These are phyloP conservation scores for Lepidocyrtoides sp. DNA, from an alignment of 2,888 invertebrate genomes.

Conservation along the genomic window DNA sequence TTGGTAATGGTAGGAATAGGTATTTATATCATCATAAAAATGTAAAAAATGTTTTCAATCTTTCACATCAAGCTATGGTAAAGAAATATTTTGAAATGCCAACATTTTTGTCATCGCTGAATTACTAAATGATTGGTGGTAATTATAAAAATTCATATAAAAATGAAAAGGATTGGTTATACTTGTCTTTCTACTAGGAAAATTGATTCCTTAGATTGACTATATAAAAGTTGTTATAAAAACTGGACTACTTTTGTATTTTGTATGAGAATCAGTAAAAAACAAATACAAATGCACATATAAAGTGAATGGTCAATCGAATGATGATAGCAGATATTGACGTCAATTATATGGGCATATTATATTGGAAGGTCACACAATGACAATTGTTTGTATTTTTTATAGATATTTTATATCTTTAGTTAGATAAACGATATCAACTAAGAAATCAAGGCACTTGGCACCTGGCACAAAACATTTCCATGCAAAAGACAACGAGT, in stretches of 20 bases:
- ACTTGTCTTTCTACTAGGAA: neutral
- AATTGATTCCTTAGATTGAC: neutral
- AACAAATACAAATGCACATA: neutral
- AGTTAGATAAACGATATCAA: constrained; percentile 4
- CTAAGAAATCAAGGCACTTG: constrained; percentile 70
- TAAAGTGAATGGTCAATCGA: constrained; percentile 6
- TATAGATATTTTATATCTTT: constrained; percentile 30
- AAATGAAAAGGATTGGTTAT: constrained; percentile 43
- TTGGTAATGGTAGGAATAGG: neutral
- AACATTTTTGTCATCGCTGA: neutral
- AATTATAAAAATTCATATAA: constrained; percentile 35
- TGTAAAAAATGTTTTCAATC: neutral
- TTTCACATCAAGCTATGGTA: neutral
- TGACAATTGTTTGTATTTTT: constrained; percentile 9
- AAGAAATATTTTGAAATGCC: neutral
- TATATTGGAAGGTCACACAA: neutral
- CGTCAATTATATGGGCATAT: constrained; percentile 12
- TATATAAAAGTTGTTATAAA: constrained; percentile 47
- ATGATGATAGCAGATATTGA: neutral
- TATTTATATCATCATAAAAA: neutral
- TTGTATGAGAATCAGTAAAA: neutral
- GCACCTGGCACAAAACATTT: constrained; percentile 72
- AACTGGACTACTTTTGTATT: constrained; percentile 31
- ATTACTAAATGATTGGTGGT: neutral
- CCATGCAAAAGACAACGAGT: constrained; percentile 26